Conservation (phyloP, 2,113 vertebrate genomes). For the Odocoileus hemionus region DNA sequence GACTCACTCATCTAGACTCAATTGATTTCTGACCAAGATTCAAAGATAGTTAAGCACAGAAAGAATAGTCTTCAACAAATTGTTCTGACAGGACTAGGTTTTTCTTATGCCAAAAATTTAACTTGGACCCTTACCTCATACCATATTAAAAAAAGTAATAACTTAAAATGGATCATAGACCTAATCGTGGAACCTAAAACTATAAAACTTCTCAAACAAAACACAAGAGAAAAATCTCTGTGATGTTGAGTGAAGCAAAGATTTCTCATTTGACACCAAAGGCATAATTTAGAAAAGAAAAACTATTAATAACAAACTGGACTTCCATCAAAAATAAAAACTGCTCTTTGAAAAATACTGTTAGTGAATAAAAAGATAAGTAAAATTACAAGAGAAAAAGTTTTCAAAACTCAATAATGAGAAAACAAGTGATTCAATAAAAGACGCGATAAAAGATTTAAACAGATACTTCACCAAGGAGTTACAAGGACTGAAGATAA, state of each 20-base stretch:
- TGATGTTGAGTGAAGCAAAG: not conserved
- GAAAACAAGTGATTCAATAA: not conserved
- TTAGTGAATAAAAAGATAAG: not conserved
- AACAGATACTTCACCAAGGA: not conserved
- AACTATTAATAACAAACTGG: not conserved
- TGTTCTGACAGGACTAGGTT: not conserved
- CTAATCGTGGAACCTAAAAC: not conserved
- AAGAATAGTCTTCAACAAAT: not conserved
- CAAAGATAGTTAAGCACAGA: not conserved
- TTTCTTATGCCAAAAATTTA: not conserved
- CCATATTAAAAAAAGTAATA: not conserved
- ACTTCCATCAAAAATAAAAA: constrained; percentile 31
- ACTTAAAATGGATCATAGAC: not conserved
- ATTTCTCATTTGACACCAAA: not conserved
- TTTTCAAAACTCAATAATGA: not conserved
- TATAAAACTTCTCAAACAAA: not conserved
- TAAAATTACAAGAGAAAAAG: not conserved
- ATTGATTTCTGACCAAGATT: not conserved
- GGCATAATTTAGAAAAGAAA: not conserved
- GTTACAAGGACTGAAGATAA: not conserved
- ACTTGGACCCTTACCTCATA: not conserved
- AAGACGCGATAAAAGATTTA: not conserved
- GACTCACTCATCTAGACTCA: not conserved
- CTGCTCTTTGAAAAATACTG: not conserved
- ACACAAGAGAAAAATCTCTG: not conserved